Evolutionary conservation across 2,113 vertebrate species (phyloP).

Genomic region (Ptychochromis oligacanthus): DNA sequence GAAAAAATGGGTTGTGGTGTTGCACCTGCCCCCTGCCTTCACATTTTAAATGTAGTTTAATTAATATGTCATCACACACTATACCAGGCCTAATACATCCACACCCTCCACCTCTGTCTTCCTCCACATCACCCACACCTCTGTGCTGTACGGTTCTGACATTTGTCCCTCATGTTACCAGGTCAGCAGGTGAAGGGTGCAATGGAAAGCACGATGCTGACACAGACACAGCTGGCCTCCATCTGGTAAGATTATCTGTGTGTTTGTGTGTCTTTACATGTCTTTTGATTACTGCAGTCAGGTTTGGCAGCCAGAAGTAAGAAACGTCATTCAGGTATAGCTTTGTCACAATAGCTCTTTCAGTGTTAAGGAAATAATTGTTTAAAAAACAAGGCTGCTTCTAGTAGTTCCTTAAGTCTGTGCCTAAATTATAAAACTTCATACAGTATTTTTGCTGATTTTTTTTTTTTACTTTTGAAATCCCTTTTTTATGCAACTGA

Average conservation of each 20-base stretch:
- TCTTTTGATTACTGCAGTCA: background rate
- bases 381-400: background rate
- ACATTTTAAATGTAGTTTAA: background rate
- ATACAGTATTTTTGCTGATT: background rate
- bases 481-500: background rate
- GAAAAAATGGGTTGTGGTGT: background rate
- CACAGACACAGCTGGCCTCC: slow-evolving; percentile 93
- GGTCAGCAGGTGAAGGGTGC: slow-evolving; percentile 94
- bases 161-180: slow-evolving; percentile 60
- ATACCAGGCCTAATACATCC: background rate
- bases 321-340: background rate
- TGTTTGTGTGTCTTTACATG: slow-evolving; percentile 13
- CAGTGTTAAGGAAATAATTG: background rate
- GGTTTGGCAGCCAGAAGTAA: slow-evolving; percentile 2
- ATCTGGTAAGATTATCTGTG: slow-evolving; percentile 88
- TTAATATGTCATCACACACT: background rate
- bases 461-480: background rate
- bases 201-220: slow-evolving; percentile 92
- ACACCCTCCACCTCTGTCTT: background rate
- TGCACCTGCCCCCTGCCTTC: background rate
- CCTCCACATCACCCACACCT: background rate
- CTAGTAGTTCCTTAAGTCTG: background rate
- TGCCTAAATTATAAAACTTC: background rate
- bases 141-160: slow-evolving; percentile 14
- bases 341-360: background rate